phyloP scores from a whole-genome alignment of 2,888 invertebrate genomes.

The Drosophila falleni region DNA sequence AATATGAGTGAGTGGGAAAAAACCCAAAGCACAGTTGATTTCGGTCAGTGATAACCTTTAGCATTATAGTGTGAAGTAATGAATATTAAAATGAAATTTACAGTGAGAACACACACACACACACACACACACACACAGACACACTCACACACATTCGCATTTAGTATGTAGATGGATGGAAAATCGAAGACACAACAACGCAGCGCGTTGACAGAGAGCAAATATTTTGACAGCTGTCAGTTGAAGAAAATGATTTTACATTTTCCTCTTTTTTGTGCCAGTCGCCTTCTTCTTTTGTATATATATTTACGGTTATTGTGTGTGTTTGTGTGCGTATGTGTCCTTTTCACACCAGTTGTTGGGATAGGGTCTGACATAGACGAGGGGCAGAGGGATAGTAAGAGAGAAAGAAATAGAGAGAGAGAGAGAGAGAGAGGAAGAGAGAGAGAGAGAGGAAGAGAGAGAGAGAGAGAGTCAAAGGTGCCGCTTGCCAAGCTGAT shows the following conservation, averaged over 20 bases:
- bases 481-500: constrained; percentile 68
- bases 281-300: constrained; percentile 31
- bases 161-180: constrained; percentile 11
- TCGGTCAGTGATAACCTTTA: constrained; percentile 57
- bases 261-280: constrained; percentile 40
- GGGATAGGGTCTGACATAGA: constrained; percentile 14
- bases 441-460: not conserved
- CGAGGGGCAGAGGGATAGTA: not conserved
- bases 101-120: constrained; percentile 32
- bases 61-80: constrained; percentile 72
- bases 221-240: constrained; percentile 88
- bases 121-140: constrained; percentile 6
- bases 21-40: constrained; percentile 23
- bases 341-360: constrained; percentile 48
- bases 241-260: constrained; percentile 80
- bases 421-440: not conserved
- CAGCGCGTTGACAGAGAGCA: constrained; percentile 70
- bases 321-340: constrained; percentile 28
- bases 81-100: constrained; percentile 76
- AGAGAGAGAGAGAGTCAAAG: not conserved
- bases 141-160: constrained; percentile 3
- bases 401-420: not conserved
- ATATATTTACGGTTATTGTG: constrained; percentile 40
- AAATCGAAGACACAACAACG: constrained; percentile 43
- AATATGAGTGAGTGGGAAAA: constrained; percentile 20